Conservation (phyloP, 2,113 vertebrate genomes). For the Gadus macrocephalus region DNA sequence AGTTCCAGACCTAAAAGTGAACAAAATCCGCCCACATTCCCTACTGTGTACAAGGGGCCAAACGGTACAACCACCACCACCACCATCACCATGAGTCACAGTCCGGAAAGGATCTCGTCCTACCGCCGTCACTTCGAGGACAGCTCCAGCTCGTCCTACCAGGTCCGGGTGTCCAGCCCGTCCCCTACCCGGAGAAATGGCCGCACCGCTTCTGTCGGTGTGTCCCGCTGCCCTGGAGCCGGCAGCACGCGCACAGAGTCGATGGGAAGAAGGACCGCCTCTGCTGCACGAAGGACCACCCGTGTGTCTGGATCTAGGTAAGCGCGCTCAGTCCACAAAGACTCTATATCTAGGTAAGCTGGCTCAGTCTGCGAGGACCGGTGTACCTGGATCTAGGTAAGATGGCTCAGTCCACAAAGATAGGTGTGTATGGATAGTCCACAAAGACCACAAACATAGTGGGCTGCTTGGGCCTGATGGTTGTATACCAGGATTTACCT, state of each 20-base stretch:
- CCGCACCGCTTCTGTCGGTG: constrained; percentile 55
- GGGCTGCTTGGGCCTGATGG: background rate
- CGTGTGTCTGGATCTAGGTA: constrained; percentile 61
- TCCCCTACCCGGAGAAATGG: constrained; percentile 61
- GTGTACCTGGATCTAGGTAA: constrained; percentile 62
- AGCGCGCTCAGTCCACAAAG: constrained; percentile 10
- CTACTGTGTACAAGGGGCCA: constrained; percentile 1
- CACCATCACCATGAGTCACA: constrained; percentile 62
- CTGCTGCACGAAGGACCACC: constrained; percentile 56
- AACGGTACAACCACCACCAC: constrained; percentile 5
- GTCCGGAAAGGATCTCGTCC: constrained; percentile 73
- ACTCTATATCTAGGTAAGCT: constrained; percentile 61
- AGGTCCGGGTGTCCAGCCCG: constrained; percentile 72
- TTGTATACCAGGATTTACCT: too few species aligned
- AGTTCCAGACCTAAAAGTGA: constrained; percentile 12
- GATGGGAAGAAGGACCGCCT: constrained; percentile 60
- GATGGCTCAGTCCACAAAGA: constrained; percentile 5
- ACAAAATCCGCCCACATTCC: background rate
- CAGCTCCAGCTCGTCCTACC: constrained; percentile 54
- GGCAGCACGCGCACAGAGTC: constrained; percentile 45
- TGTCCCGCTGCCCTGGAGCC: constrained; percentile 38
- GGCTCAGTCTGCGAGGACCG: constrained; percentile 29
- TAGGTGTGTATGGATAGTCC: constrained; percentile 44
- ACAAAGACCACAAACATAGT: background rate
- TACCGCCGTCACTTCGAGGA: constrained; percentile 74